Evolutionary conservation across 2,888 invertebrate genomes (phyloP), one percentile per base, ranked within the genome.

Genomic region (Xylota sylvarum): DNA sequence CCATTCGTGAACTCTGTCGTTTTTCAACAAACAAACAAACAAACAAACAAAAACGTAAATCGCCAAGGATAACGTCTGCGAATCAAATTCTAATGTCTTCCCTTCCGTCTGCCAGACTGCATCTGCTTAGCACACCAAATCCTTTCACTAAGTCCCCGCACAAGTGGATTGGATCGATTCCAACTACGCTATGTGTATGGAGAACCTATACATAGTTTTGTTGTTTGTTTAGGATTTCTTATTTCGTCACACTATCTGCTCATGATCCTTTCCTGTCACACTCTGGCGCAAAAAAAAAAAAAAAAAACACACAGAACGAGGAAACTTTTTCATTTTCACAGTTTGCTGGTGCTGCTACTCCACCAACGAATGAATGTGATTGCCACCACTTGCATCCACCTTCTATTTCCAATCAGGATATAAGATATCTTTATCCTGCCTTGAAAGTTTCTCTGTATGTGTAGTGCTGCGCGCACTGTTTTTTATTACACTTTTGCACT

Each of bases 201-300:
- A 30, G 50, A 9, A 43, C 17, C 52, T 37, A 40, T 30, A 23
- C 23, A 40, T 30, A 67, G 48, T 58, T 77, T 65, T 58, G 70
- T 56, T 78, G 76, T 67, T 86, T 82, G 82, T 78, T 78, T 56
- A 55, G 37, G 70, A 82, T 81, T 81, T 88, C 85, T 88, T 82
- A 78, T 86, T 88, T 86, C 85, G 81, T 88, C 88, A 88, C 88
- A 88, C 70, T 86, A 78, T 88, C 85, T 85, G 84, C 73, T 78
- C 78, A 48, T 86, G 86, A 86, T 86, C 86, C 82, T 82, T 86
- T 77, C 82, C 67, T 86, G 86, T 86, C 86, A 74, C 86, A 73
- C 56, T 73, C 52, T 56, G 17, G 58, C 9, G 17, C 27, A 30
- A 40, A 56, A 50, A 56, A 67, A 43, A 27, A 56, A n/a, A n/a